phyloP scores from a whole-genome alignment of 2,797 vertebrate species.

The Acridotheres tristis region DNA sequence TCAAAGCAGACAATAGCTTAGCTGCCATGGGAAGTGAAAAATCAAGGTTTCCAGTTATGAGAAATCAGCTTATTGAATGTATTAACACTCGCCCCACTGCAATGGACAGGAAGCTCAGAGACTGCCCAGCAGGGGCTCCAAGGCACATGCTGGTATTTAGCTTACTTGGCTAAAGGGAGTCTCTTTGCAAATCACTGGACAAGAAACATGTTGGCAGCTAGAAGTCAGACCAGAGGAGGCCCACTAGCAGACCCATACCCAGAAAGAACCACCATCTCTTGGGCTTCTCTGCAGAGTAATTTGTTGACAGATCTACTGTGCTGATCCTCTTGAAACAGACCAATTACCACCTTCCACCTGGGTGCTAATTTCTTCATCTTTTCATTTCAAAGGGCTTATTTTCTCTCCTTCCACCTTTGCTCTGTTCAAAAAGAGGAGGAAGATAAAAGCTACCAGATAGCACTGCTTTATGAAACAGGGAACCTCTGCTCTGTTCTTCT shows the following conservation, averaged over 20 bases:
- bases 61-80: background rate
- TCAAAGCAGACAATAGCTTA: background rate
- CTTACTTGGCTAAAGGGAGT: background rate
- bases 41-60: background rate
- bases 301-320: background rate
- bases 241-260: background rate
- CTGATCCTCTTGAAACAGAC: background rate
- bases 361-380: slow-evolving; percentile 14
- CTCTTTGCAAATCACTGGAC: background rate
- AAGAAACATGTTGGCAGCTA: background rate
- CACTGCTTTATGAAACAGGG: background rate
- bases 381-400: slow-evolving; percentile 16
- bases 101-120: background rate
- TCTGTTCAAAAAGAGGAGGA: background rate
- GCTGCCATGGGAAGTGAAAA: background rate
- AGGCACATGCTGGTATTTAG: background rate
- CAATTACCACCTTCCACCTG: slow-evolving; percentile 2
- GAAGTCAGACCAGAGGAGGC: background rate
- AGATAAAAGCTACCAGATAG: background rate
- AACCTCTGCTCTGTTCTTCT: background rate
- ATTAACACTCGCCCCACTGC: background rate
- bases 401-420: background rate
- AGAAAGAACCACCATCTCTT: background rate
- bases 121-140: background rate
- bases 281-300: background rate